Evolutionary conservation across 2,888 invertebrate species (phyloP).

Genomic region (Patella depressa): DNA sequence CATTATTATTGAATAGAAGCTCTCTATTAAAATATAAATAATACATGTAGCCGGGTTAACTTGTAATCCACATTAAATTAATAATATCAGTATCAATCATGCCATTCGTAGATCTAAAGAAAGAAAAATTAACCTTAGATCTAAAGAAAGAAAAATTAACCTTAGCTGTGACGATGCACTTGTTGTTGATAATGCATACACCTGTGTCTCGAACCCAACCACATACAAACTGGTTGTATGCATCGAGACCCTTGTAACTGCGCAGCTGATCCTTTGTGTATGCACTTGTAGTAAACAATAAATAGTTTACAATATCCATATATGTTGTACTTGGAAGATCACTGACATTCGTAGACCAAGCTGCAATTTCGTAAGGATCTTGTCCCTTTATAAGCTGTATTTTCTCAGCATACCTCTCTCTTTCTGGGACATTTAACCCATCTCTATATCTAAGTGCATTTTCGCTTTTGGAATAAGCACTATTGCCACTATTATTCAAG

Average conservation of each 20-base stretch:
- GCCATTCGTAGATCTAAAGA: too few relatives aligned
- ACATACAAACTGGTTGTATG: background rate
- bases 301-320: background rate
- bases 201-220: background rate
- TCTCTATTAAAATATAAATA: too few relatives aligned
- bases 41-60: too few relatives aligned
- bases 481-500: too few relatives aligned
- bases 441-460: background rate
- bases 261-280: background rate
- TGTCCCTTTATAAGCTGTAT: background rate
- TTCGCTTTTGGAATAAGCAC: too few relatives aligned
- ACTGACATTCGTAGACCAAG: background rate
- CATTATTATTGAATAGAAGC: too few relatives aligned
- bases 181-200: background rate
- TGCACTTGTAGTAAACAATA: background rate
- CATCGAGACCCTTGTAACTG: background rate
- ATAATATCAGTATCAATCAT: too few relatives aligned
- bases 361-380: background rate
- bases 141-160: background rate
- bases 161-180: background rate
- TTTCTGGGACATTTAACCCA: background rate
- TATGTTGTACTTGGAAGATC: background rate
- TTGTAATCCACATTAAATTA: too few relatives aligned
- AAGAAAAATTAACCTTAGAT: too few relatives aligned
- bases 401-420: background rate